Percentiles rank a stretch among this genome's conserved stretches.
Evolutionary conservation across 2,797 vertebrate species (phyloP).

Genomic region (Gallinago solitaria): DNA sequence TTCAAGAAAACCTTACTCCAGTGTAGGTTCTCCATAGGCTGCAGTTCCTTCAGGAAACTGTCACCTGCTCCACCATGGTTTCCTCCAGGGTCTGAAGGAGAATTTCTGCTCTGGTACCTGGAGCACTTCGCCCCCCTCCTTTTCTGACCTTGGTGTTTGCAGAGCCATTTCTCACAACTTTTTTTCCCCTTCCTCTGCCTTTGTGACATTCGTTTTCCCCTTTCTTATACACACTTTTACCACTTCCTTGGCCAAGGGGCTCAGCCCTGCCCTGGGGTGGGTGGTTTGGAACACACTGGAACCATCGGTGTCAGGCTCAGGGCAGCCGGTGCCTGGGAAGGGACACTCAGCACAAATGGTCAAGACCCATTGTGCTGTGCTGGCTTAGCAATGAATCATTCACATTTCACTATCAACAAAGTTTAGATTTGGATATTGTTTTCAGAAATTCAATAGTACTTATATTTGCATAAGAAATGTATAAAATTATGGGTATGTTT

Average conservation of each 20-base stretch:
- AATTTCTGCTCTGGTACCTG: too few species aligned
- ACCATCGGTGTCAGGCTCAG: fast-evolving
- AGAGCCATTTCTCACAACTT: fast-evolving
- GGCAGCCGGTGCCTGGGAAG: not conserved
- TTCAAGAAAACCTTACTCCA: not conserved
- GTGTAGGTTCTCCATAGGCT: not conserved
- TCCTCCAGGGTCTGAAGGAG: too few species aligned
- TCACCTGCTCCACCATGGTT: too few species aligned
- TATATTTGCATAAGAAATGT: not conserved
- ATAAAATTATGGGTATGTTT: not conserved
- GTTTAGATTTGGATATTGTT: not conserved
- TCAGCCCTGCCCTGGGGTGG: fast-evolving
- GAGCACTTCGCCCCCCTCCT: too few species aligned
- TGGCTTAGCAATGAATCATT: not conserved
- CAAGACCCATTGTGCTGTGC: not conserved
- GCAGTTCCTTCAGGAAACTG: not conserved
- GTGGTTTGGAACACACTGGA: fast-evolving
- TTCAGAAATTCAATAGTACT: not conserved
- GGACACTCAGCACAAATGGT: too few species aligned
- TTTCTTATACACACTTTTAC: not conserved
- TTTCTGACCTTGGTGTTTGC: not conserved
- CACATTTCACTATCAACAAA: not conserved
- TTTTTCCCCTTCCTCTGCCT: not conserved
- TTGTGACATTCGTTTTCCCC: not conserved
- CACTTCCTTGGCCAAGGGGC: fast-evolving